Conservation (phyloP, 2,888 invertebrate genomes). For the Apodemia zela region DNA sequence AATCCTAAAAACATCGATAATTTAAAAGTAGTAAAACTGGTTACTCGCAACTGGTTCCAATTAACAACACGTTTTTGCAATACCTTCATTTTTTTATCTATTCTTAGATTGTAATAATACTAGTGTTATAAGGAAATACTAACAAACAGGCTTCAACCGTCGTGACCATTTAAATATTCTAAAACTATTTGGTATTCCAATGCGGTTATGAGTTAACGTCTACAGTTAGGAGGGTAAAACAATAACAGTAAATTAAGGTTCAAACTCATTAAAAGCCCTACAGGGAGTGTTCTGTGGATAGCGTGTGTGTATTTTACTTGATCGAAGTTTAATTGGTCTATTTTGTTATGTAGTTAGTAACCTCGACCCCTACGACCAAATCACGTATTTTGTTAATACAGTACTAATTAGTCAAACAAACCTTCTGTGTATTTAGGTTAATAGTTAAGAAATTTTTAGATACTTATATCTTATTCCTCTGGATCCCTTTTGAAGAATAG, state of each 20-base stretch:
- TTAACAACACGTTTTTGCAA: neutral
- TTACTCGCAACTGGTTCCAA: neutral
- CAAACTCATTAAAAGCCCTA: constrained; percentile 69
- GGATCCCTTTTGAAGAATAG: too few relatives aligned
- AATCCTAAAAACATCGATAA: neutral
- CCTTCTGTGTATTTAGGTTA: neutral
- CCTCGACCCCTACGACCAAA: constrained; percentile 25
- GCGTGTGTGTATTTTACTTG: constrained; percentile 38
- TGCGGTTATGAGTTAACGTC: constrained; percentile 26
- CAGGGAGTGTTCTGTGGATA: constrained; percentile 36
- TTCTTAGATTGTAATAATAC: constrained; percentile 24
- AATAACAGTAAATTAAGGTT: constrained; percentile 73
- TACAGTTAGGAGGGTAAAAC: constrained; percentile 51
- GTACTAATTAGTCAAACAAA: neutral
- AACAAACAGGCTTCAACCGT: constrained; percentile 36
- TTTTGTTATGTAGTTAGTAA: constrained; percentile 35
- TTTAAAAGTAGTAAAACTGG: neutral
- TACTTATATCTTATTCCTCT: too few relatives aligned
- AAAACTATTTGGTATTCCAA: constrained; percentile 43
- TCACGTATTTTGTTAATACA: constrained; percentile 19
- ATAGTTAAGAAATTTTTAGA: neutral
- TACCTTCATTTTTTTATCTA: neutral
- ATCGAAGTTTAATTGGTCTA: constrained; percentile 63
- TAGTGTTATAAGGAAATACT: constrained; percentile 42
- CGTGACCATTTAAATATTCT: constrained; percentile 36